A percentile compares a stretch with the other conserved stretches of the same genome.
phyloP scores from a whole-genome alignment of 2,797 vertebrate species.

The Phalanger gymnotis region DNA sequence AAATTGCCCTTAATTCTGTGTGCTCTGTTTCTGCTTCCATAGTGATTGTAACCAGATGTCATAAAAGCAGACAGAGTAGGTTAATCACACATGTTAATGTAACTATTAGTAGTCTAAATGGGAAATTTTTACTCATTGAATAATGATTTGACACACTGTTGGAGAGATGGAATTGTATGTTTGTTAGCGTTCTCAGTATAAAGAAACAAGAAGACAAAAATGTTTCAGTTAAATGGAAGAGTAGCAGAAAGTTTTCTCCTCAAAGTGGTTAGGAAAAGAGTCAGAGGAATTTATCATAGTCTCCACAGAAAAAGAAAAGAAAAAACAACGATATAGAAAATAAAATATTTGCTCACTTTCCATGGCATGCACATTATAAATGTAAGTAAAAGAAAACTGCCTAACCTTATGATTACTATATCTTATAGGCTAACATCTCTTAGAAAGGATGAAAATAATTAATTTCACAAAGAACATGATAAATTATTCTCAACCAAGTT shows the following conservation, averaged over 20 bases:
- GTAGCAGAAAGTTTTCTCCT: neutral
- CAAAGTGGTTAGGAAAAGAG: neutral
- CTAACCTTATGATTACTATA: neutral
- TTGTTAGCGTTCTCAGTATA: neutral
- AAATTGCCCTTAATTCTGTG: neutral
- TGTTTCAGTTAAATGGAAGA: neutral
- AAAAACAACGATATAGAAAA: neutral
- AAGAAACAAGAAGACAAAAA: neutral
- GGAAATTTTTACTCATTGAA: neutral
- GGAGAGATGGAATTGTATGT: neutral
- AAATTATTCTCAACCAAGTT: neutral
- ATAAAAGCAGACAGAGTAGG: neutral
- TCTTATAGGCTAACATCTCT: neutral
- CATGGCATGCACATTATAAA: neutral
- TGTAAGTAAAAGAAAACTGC: neutral
- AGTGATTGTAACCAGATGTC: neutral
- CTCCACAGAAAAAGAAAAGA: neutral
- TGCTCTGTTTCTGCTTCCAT: neutral
- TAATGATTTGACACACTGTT: neutral
- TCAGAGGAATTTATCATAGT: neutral
- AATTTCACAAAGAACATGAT: neutral
- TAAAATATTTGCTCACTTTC: neutral
- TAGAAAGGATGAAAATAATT: neutral
- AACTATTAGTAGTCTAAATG: neutral
- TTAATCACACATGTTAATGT: neutral